Conservation (phyloP, 2,888 invertebrate species). For the Harpagoxenus sublaevis region DNA sequence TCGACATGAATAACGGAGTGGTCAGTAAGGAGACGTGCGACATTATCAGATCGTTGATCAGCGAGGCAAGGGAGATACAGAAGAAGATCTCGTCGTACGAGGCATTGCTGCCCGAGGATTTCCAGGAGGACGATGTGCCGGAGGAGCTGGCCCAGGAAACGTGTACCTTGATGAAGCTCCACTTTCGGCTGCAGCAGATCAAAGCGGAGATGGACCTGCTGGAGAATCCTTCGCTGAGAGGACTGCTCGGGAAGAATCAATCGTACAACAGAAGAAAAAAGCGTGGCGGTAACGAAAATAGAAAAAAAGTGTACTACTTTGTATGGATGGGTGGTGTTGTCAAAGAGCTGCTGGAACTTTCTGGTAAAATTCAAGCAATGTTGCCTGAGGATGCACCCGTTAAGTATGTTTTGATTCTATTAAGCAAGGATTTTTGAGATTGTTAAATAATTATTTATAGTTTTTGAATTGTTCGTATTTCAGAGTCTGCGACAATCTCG, state of each 20-base stretch:
- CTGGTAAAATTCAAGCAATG: conserved; percentile 85
- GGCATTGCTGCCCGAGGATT: conserved; percentile 83
- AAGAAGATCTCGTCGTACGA: conserved; percentile 86
- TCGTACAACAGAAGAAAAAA: conserved; percentile 70
- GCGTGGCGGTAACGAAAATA: conserved; percentile 74
- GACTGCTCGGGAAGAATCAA: conserved; percentile 84
- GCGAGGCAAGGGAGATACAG: conserved; percentile 88
- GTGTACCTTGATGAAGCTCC: conserved; percentile 87
- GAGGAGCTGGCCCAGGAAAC: conserved; percentile 77
- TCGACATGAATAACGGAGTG: conserved; percentile 88
- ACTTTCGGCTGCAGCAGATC: conserved; percentile 88
- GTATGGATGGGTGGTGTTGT: conserved; percentile 86
- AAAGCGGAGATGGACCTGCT: conserved; percentile 88
- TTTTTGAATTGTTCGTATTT: conserved; percentile 14
- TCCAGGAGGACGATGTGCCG: conserved; percentile 76
- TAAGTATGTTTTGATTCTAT: conserved; percentile 79
- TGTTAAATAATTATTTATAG: not conserved
- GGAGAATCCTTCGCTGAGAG: conserved; percentile 88
- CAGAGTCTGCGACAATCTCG: conserved; percentile 82
- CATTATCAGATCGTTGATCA: conserved; percentile 87
- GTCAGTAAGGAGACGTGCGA: conserved; percentile 87
- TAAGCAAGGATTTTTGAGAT: not conserved
- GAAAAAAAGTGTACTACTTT: conserved; percentile 82
- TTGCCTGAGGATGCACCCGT: conserved; percentile 84
- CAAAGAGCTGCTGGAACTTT: conserved; percentile 86